Conservation (phyloP, 2,888 invertebrate species). For the Tetragonisca angustula region DNA sequence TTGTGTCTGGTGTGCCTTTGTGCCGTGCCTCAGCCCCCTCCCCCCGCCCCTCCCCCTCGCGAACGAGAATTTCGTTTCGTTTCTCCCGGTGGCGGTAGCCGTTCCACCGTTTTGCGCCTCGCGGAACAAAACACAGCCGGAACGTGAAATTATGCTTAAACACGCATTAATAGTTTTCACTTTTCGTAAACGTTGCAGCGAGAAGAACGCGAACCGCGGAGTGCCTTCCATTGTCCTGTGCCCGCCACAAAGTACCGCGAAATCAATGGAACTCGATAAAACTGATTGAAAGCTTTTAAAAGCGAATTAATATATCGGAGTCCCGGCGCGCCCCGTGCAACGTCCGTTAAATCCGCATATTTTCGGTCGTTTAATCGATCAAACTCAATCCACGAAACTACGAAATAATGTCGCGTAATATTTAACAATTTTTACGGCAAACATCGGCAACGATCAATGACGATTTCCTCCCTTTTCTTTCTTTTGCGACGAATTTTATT, state of each 20-base stretch:
- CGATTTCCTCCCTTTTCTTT: too few species aligned
- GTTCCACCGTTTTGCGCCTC: neutral
- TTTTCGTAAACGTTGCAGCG: constrained; percentile 1
- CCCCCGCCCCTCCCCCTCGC: too few species aligned
- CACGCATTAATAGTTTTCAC: constrained; percentile 11
- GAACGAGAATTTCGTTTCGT: constrained; percentile 23
- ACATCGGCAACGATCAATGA: neutral
- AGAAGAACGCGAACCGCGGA: too few species aligned
- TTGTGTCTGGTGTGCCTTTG: constrained; percentile 26
- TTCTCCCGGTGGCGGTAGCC: neutral
- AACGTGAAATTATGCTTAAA: constrained; percentile 18
- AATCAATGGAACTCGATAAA: neutral
- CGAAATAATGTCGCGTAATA: neutral
- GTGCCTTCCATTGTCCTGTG: neutral
- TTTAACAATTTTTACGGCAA: neutral
- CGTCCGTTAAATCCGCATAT: neutral
- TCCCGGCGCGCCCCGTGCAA: too few species aligned
- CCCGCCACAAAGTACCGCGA: neutral
- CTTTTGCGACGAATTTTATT: too few species aligned
- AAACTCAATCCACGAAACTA: neutral
- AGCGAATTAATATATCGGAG: constrained; percentile 2
- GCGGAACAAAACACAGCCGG: constrained; percentile 3
- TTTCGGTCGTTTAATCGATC: neutral
- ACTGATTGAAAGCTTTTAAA: neutral
- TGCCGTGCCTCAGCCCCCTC: constrained; percentile 8